These are phyloP conservation scores for Drosophila fulvimacula DNA, from an alignment of 2,888 invertebrate genomes.

Conservation along the genomic window DNA sequence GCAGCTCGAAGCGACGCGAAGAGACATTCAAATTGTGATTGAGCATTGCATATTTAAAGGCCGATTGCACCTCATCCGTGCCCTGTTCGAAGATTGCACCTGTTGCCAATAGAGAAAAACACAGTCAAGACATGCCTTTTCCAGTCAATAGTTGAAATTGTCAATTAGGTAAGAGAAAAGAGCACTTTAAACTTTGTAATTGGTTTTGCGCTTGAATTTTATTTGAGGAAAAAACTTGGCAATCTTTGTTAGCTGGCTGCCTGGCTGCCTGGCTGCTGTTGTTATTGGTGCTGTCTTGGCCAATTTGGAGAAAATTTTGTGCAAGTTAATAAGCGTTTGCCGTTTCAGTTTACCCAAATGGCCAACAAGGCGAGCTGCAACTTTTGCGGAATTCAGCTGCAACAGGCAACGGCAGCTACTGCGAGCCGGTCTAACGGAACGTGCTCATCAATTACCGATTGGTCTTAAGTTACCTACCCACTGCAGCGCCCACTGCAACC, in stretches of 20 bases:
- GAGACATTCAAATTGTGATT: constrained; percentile 94
- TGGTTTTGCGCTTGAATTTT: constrained; percentile 72
- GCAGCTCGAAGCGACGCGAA: constrained; percentile 91
- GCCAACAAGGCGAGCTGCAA: constrained; percentile 2
- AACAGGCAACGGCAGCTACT: constrained; percentile 26
- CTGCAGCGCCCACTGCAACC: not conserved
- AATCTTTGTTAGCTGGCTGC: constrained; percentile 16
- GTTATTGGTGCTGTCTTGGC: constrained; percentile 34
- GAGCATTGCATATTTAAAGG: constrained; percentile 95
- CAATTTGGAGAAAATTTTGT: constrained; percentile 60
- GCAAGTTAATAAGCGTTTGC: constrained; percentile 69
- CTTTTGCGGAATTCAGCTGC: constrained; percentile 9
- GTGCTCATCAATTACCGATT: constrained; percentile 35
- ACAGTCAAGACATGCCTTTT: not conserved
- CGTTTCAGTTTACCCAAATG: constrained; percentile 67
- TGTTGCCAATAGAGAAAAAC: constrained; percentile 82
- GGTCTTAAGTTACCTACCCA: constrained; percentile 34
- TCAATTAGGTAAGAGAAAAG: constrained; percentile 74
- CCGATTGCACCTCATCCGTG: constrained; percentile 95
- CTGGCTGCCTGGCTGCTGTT: constrained; percentile 18
- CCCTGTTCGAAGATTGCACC: constrained; percentile 97
- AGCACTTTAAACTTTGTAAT: constrained; percentile 78
- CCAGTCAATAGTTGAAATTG: constrained; percentile 49
- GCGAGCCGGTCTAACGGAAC: constrained; percentile 2
- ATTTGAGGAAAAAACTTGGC: constrained; percentile 56